Conservation (phyloP, 2,113 vertebrate species). For the Phocoena sinus region DNA sequence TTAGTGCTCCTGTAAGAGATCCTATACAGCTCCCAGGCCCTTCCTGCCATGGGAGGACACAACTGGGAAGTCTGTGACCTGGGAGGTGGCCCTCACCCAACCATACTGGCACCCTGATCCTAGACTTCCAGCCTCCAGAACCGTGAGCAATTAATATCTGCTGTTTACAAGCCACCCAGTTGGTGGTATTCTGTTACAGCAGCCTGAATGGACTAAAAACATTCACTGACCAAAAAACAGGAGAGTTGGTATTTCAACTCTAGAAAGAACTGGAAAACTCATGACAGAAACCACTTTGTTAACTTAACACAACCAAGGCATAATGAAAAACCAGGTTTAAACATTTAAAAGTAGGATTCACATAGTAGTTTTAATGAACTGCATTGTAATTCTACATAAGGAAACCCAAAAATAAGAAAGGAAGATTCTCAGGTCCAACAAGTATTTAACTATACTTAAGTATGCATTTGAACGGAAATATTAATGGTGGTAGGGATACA, state of each 20-base stretch:
- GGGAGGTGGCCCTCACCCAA: not conserved
- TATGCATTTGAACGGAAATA: not conserved
- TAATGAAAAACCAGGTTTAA: not conserved
- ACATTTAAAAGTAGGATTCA: not conserved
- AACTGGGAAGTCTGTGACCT: not conserved
- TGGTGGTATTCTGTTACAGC: not conserved
- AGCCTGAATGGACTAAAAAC: not conserved
- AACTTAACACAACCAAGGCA: not conserved
- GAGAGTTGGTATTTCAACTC: not conserved
- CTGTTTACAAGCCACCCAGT: not conserved
- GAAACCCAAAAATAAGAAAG: not conserved
- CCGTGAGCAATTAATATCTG: not conserved
- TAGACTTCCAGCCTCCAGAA: not conserved
- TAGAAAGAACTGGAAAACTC: not conserved
- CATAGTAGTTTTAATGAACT: not conserved
- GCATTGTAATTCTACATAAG: not conserved
- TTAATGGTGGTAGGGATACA: not conserved
- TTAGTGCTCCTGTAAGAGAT: not conserved
- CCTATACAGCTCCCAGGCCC: not conserved
- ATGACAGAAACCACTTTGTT: not conserved
- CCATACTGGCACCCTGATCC: not conserved
- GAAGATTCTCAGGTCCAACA: not conserved
- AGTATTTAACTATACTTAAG: not conserved
- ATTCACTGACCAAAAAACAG: not conserved
- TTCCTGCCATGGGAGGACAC: not conserved